Evolutionary conservation across 2,888 invertebrate genomes (phyloP), one percentile per base, ranked within the genome.

Genomic region (Microctonus brassicae): DNA sequence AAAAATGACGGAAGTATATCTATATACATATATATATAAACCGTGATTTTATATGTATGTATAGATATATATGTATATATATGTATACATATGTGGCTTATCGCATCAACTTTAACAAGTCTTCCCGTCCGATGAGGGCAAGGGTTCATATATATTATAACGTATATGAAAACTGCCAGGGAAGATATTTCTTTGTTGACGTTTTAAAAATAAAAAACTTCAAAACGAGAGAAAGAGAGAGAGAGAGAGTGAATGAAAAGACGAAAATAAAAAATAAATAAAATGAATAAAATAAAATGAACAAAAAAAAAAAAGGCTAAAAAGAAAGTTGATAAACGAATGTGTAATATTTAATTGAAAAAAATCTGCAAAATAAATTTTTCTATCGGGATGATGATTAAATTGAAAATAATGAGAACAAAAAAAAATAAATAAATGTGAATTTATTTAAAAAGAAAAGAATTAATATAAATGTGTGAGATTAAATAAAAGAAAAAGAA

Each of bases 301-400:
- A 60, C 22, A 57, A 53, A 20, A 58, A 67, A 70, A 57, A 69
- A 55, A 73, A 68, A 65, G 52, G 20, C 53, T 52, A 7, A 9
- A 9, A 20, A 52, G 17, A 52, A 52, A 22, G 17, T 6, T n/a
- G 17, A 52, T 3, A 52, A 22, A 52, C 1, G 9, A 52, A n/a
- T 17, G 9, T 36, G 36, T 36, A 11, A 36, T 0, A n/a, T n/a
- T 36, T 36, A 10, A 7, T 11, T n/a, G n/a, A 52, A 20, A 17
- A 52, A n/a, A 24, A 22, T 55, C 55, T 9, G 22, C 55, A 26
- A 55, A 55, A 7, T 13, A 20, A 34, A 17, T 62, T 39, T 66
- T 66, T 73, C 39, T 71, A 68, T 57, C 67, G 74, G 68, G 70
- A 71, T 33, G 36, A 70, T 73, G 65, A 71, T 61, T 53, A 68